phyloP scores from a whole-genome alignment of 2,888 invertebrate species.

The Plebejus argus region DNA sequence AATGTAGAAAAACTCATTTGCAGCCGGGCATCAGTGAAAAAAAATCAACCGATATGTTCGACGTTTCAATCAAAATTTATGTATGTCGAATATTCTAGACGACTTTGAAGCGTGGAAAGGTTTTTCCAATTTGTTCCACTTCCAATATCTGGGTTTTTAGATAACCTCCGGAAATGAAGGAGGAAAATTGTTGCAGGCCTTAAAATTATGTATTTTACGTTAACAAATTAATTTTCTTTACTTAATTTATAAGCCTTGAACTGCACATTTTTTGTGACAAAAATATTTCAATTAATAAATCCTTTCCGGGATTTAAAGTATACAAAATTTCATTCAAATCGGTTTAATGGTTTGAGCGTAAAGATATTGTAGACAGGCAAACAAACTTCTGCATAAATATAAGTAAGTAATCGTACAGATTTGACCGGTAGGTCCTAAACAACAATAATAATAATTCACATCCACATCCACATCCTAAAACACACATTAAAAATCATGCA shows the following conservation, averaged over 20 bases:
- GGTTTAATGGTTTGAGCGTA: no score
- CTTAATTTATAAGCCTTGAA: background rate
- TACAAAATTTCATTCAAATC: no score
- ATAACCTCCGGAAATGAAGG: background rate
- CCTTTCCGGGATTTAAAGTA: no score
- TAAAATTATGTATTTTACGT: background rate
- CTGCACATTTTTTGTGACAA: background rate
- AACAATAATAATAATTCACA: no score
- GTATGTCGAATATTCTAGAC: conserved; percentile 8
- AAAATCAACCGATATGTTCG: conserved; percentile 23
- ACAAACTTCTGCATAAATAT: no score
- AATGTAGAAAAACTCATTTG: background rate
- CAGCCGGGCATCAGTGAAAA: background rate
- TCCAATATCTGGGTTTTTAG: background rate
- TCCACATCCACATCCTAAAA: no score
- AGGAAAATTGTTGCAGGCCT: background rate
- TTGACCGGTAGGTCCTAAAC: no score
- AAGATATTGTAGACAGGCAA: no score
- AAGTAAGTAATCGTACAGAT: no score
- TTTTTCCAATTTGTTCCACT: conserved; percentile 19
- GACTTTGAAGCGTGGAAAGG: conserved; percentile 1
- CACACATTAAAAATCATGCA: no score
- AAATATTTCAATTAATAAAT: no score
- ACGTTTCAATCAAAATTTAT: conserved; percentile 27
- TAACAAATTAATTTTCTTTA: background rate